Evolutionary conservation across 2,113 vertebrate genomes (phyloP).

Genomic region (Malurus melanocephalus): DNA sequence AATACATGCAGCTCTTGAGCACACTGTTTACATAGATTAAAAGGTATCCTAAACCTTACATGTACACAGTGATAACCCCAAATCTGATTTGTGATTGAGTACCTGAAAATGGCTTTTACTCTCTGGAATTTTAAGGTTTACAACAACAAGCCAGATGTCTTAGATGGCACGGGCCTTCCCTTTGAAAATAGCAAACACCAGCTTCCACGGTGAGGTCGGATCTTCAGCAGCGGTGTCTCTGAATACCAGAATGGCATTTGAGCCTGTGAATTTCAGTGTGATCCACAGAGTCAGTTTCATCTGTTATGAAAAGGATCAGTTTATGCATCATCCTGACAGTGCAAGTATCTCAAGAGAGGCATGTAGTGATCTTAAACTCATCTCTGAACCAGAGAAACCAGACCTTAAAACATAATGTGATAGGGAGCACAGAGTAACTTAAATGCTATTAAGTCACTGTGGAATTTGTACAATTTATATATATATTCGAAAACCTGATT

Average conservation of each 20-base stretch:
- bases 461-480: background rate
- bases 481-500: background rate
- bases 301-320: conserved; percentile 18
- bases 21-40: conserved; percentile 64
- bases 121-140: conserved; percentile 65
- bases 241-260: conserved; percentile 35
- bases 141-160: conserved; percentile 56
- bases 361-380: background rate
- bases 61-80: conserved; percentile 64
- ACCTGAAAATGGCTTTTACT: conserved; percentile 68
- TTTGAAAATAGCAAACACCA: conserved; percentile 22
- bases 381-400: background rate
- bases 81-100: conserved; percentile 65
- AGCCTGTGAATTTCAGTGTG: conserved; percentile 54
- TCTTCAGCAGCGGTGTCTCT: background rate
- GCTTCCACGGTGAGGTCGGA: background rate
- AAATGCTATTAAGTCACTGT: background rate
- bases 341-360: background rate
- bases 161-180: background rate
- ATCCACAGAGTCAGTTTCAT: conserved; percentile 33
- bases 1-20: conserved; percentile 46
- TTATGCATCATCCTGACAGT: conserved; percentile 54
- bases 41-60: conserved; percentile 64
- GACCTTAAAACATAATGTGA: background rate
- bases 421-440: rapidly evolving